Conservation (phyloP, 2,888 invertebrate species). For the Acleris cristana region DNA sequence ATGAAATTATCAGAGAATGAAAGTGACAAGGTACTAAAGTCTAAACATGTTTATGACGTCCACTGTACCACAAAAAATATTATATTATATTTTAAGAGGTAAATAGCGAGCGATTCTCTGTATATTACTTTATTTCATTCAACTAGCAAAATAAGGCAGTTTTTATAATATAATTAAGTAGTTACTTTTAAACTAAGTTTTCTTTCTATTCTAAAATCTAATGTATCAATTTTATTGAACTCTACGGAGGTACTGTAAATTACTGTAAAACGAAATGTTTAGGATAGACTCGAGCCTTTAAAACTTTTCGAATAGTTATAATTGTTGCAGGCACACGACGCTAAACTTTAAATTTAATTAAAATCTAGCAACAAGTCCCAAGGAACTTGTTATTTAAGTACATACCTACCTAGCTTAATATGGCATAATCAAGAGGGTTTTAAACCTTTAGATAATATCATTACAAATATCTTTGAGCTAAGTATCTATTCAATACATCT, state of each 20-base stretch:
- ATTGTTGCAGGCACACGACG: conserved; percentile 33
- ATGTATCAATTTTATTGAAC: too few species aligned
- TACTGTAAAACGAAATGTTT: conserved; percentile 10
- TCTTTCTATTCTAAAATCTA: too few species aligned
- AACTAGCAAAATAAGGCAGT: too few species aligned
- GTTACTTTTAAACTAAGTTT: too few species aligned
- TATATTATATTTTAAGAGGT: background rate
- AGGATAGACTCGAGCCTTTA: background rate
- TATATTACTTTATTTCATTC: too few species aligned
- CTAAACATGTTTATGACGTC: too few species aligned
- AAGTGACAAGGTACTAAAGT: too few species aligned
- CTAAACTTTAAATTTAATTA: conserved; percentile 17
- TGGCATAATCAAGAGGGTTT: conserved; percentile 14
- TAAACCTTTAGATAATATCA: conserved; percentile 14
- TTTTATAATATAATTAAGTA: too few species aligned
- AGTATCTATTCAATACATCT: background rate
- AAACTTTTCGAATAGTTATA: conserved; percentile 2
- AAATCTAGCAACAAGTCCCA: conserved; percentile 6
- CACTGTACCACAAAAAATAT: background rate
- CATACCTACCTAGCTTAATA: conserved; percentile 13
- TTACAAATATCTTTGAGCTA: too few species aligned
- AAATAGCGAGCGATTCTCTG: too few species aligned
- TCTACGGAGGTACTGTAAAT: background rate
- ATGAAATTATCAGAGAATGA: too few species aligned
- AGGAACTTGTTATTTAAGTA: background rate